Base-by-base conservation (phyloP, 1,140 invertebrate genomes). In the Armadillidium nasatum region DNA sequence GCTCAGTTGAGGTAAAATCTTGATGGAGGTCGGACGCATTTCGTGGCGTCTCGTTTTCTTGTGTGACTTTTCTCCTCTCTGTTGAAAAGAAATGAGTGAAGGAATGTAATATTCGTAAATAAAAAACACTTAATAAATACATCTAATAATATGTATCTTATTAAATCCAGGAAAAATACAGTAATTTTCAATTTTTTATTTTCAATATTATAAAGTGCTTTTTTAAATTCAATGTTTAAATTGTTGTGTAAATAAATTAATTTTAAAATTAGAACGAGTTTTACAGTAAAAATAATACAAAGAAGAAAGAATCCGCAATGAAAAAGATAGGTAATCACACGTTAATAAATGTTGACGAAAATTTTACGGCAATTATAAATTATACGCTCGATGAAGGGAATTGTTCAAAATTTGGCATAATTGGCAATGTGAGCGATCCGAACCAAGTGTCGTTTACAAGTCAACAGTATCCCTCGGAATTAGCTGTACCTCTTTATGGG, bases 401-500 rank as follows among this genome's bases (percentile, higher is more conserved):
- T 60, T 60, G 50, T 19, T 60, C 50, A 15, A 1, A 60, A 19
- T 60, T 60, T 7, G 50, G 50, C 19, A 60, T 60, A 13, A 60
- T 3, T 19, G 50, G 50, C 50, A 60, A 60, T 19, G 50, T 60
- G 19, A 60, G 50, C 19, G 3, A 60, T 60, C 50, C 50, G 1
- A 2, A 15, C 2, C 11, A 7, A 4, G 50, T 60, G 50, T 60
- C 50, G 50, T 60, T 60, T 60, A 60, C 50, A 15, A 60, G 50
- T 60, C 50, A 60, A 15, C 50, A 60, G 7, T 60, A 4, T 60
- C 50, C 50, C 11, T 3, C 50, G 1, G 50, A 60, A 2, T 60
- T 60, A 19, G 50, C 50, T 19, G 80, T 86, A 44, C 85, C 87
- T 11, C 80, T 88, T 21, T 91, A 92, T 83, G 91, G 92, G 75